Conservation (phyloP, 2,113 vertebrate genomes). For the Struthio camelus region DNA sequence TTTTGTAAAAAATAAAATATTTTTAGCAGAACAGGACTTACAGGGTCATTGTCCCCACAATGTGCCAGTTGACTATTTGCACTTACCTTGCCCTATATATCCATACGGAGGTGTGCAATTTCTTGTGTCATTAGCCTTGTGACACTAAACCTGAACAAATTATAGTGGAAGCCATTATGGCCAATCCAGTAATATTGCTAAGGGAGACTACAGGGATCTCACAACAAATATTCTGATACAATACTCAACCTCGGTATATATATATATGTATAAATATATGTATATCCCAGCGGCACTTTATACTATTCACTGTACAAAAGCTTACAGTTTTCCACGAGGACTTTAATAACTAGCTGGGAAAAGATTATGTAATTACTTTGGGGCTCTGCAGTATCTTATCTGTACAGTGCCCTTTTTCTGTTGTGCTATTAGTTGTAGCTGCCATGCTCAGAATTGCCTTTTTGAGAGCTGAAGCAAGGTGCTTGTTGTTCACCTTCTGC, state of each 20-base stretch:
- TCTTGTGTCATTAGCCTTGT: slow-evolving; percentile 89
- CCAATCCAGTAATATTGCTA: slow-evolving; percentile 80
- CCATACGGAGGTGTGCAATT: slow-evolving; percentile 95
- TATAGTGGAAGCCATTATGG: slow-evolving; percentile 78
- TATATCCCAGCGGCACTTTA: slow-evolving; percentile 99
- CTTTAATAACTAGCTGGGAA: slow-evolving; percentile 82
- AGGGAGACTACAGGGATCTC: slow-evolving; percentile 93
- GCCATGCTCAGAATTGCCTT: slow-evolving; percentile 94
- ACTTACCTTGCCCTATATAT: slow-evolving; percentile 95
- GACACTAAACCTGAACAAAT: slow-evolving; percentile 86
- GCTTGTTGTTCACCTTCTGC: slow-evolving; percentile 89
- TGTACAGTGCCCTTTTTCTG: slow-evolving; percentile 84
- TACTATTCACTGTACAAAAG: slow-evolving; percentile 98
- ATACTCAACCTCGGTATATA: slow-evolving; percentile 92
- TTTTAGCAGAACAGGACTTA: slow-evolving; percentile 99
- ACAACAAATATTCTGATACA: slow-evolving; percentile 87
- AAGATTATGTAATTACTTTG: slow-evolving; percentile 81
- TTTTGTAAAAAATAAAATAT: slow-evolving; percentile 99
- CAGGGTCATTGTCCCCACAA: slow-evolving; percentile 99
- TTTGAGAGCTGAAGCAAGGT: slow-evolving; percentile 93
- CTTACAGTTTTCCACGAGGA: slow-evolving; percentile 84
- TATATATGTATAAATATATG: slow-evolving; percentile 90
- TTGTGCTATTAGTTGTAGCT: slow-evolving; percentile 90
- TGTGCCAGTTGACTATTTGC: slow-evolving; percentile 99
- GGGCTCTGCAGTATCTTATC: slow-evolving; percentile 82